These are phyloP conservation scores for Carpatolechia fugitivella DNA, from an alignment of 2,888 invertebrate species.

Conservation along the genomic window DNA sequence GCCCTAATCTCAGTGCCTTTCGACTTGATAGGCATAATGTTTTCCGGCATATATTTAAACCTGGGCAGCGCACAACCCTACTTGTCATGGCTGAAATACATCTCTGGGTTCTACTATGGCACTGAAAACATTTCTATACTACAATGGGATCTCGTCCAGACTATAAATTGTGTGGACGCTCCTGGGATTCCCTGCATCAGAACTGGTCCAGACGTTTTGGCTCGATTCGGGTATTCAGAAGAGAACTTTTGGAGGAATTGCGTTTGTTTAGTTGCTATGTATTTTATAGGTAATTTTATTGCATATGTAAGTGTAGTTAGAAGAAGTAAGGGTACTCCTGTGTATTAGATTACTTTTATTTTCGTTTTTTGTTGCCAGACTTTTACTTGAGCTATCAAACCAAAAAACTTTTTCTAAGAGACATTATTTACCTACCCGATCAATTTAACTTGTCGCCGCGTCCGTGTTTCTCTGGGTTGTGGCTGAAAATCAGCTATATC, in stretches of 20 bases:
- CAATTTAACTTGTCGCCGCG: too few relatives aligned
- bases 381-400: too few relatives aligned
- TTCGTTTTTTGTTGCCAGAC: too few relatives aligned
- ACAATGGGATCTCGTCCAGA: constrained; percentile 81
- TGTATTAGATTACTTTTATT: constrained; percentile 46
- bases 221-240: constrained; percentile 73
- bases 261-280: constrained; percentile 58
- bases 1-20: constrained; percentile 84
- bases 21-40: constrained; percentile 82
- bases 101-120: constrained; percentile 85
- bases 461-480: too few relatives aligned
- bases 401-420: too few relatives aligned
- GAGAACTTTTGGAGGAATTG: constrained; percentile 67
- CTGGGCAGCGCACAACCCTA: constrained; percentile 76
- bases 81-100: constrained; percentile 80
- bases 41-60: constrained; percentile 84
- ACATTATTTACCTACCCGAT: too few relatives aligned
- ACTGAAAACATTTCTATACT: constrained; percentile 84
- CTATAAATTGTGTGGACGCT: constrained; percentile 78
- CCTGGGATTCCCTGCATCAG: constrained; percentile 80
- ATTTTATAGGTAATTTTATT: constrained; percentile 53
- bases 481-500: too few relatives aligned
- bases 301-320: constrained; percentile 65
- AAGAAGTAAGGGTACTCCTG: constrained; percentile 67
- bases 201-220: constrained; percentile 80